Conservation (phyloP, 37 sponge, comb jelly and placozoan genomes). For the Amphimedon queenslandica region DNA sequence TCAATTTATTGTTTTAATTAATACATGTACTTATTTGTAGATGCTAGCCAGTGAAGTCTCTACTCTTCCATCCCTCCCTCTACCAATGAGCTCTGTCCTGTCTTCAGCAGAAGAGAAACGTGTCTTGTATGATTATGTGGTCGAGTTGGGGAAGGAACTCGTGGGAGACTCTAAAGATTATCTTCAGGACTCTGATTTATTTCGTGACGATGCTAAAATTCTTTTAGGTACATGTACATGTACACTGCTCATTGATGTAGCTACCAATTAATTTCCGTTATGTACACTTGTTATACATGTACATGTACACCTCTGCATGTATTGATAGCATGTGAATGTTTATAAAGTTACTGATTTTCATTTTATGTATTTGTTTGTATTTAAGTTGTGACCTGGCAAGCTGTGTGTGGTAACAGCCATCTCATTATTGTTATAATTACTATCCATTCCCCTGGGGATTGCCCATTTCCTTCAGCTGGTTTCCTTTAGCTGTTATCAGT, state of each 20-base stretch:
- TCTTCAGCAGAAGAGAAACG: constrained; percentile 35
- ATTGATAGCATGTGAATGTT: background rate
- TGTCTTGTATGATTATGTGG: constrained; percentile 55
- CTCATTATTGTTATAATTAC: too few species aligned
- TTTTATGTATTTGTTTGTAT: too few species aligned
- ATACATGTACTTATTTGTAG: too few species aligned
- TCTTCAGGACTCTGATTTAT: constrained; percentile 10
- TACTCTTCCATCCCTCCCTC: constrained; percentile 3
- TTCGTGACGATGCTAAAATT: constrained; percentile 24
- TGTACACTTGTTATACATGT: background rate
- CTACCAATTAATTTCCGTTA: background rate
- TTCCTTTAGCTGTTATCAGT: too few species aligned
- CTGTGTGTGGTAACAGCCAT: too few species aligned
- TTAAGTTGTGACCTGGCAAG: too few species aligned
- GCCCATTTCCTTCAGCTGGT: too few species aligned
- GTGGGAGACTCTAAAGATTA: background rate
- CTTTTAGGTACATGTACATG: constrained; percentile 24
- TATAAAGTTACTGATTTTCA: too few species aligned
- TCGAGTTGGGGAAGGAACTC: constrained; percentile 2
- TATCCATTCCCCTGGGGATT: too few species aligned
- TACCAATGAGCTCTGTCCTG: constrained; percentile 23
- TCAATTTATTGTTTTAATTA: too few species aligned
- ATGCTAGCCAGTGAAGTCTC: too few species aligned
- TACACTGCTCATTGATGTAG: background rate
- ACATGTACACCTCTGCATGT: background rate